Conservation (phyloP, 2,797 vertebrate genomes). For the Manis javanica region DNA sequence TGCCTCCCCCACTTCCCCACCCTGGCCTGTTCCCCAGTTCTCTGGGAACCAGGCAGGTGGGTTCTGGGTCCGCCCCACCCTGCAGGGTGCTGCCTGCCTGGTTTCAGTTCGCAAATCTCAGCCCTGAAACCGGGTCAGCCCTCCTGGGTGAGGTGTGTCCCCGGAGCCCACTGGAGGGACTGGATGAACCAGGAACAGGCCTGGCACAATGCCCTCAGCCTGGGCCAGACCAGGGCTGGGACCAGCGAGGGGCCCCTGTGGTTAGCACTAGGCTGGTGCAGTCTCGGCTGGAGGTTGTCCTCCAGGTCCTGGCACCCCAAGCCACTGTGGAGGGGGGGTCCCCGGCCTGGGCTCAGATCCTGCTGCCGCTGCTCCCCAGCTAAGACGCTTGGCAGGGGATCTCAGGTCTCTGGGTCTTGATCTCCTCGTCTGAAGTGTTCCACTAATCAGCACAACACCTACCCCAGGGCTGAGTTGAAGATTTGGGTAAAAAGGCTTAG, state of each 20-base stretch:
- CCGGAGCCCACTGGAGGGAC: slow-evolving; percentile 60
- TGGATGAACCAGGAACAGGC: neutral
- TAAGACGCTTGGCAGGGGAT: neutral
- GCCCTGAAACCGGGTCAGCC: slow-evolving; percentile 43
- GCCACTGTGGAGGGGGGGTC: neutral
- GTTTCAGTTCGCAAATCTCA: slow-evolving; percentile 67
- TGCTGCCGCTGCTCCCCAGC: neutral
- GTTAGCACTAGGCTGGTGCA: neutral
- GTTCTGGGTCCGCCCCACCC: slow-evolving; percentile 62
- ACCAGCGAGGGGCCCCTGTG: accelerated
- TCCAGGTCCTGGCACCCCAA: accelerated
- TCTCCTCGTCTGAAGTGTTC: accelerated
- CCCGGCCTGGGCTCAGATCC: neutral
- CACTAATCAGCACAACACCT: neutral
- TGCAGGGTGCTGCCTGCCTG: slow-evolving; percentile 33
- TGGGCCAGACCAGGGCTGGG: neutral
- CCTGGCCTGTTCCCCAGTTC: neutral
- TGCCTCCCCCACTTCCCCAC: neutral
- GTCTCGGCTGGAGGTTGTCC: neutral
- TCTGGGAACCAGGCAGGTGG: slow-evolving; percentile 70
- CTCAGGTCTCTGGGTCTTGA: neutral
- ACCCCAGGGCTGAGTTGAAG: neutral
- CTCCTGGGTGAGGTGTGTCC: slow-evolving; percentile 50
- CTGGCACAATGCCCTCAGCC: neutral
- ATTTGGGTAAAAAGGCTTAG: neutral